Percentiles rank a stretch among this genome's conserved stretches.
These are phyloP conservation scores for Heteromurus nitidus DNA, from an alignment of 2,888 invertebrate genomes.

Conservation along the genomic window DNA sequence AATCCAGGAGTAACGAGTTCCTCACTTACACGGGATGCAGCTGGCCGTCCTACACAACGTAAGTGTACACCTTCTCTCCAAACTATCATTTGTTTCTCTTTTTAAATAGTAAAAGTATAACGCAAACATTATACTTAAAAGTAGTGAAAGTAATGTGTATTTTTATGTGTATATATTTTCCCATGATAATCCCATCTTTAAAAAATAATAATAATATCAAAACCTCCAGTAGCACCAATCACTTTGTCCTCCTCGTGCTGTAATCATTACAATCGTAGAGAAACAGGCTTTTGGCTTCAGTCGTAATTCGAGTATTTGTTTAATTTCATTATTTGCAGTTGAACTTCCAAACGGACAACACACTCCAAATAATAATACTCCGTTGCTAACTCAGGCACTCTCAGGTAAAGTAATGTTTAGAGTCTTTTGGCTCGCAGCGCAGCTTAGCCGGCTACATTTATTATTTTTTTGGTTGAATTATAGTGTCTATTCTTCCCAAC, in stretches of 20 bases:
- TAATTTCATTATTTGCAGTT: constrained; percentile 80
- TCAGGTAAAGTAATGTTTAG: constrained; percentile 83
- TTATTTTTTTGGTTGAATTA: not conserved
- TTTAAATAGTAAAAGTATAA: no score
- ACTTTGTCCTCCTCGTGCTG: no score
- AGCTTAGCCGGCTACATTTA: constrained; percentile 51
- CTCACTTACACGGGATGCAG: constrained; percentile 69
- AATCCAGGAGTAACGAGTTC: constrained; percentile 72
- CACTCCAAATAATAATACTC: constrained; percentile 96
- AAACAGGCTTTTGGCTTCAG: no score
- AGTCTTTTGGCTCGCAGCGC: constrained; percentile 63
- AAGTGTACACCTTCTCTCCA: no score
- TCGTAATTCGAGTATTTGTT: not conserved
- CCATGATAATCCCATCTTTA: no score
- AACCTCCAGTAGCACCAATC: no score
- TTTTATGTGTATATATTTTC: no score
- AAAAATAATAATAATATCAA: no score
- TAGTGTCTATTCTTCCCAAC: not conserved
- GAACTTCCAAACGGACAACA: constrained; percentile 96
- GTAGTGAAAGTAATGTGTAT: no score
- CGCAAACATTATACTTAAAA: no score
- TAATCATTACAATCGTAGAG: no score
- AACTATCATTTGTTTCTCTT: no score
- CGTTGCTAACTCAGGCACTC: constrained; percentile 95
- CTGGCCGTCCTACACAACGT: constrained; percentile 73